Percentiles rank a stretch among this genome's conserved stretches.
These are phyloP conservation scores for Neogale vison DNA, from an alignment of 2,113 vertebrate genomes.

Conservation along the genomic window DNA sequence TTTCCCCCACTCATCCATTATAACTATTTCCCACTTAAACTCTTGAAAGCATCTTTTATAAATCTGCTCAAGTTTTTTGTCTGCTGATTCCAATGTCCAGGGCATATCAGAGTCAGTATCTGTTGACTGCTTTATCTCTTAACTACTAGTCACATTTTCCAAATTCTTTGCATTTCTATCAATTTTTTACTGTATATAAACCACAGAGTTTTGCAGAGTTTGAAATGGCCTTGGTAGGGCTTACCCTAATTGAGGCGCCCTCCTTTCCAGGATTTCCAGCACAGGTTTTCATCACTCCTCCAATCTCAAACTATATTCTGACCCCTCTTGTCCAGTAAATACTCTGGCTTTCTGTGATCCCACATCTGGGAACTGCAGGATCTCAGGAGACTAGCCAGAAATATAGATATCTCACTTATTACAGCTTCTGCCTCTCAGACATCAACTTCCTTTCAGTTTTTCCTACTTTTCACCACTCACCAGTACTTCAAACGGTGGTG, in stretches of 20 bases:
- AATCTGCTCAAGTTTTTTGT: neutral
- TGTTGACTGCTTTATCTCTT: neutral
- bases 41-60: neutral
- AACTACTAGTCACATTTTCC: neutral
- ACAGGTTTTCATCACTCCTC: neutral
- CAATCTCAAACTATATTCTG: neutral
- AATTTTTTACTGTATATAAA: neutral
- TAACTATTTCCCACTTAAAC: neutral
- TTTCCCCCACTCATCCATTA: neutral
- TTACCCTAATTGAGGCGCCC: neutral
- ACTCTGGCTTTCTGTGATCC: neutral
- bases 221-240: neutral
- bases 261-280: neutral
- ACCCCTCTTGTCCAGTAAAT: neutral
- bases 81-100: neutral
- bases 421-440: neutral
- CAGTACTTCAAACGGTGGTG: neutral
- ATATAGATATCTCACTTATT: neutral
- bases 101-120: neutral
- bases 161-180: neutral
- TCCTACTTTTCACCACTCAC: neutral
- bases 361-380: neutral
- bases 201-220: neutral
- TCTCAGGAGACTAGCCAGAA: neutral
- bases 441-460: neutral